These are phyloP conservation scores for Chlorocebus sabaeus DNA, from an alignment of 2,113 vertebrate genomes.

Conservation along the genomic window DNA sequence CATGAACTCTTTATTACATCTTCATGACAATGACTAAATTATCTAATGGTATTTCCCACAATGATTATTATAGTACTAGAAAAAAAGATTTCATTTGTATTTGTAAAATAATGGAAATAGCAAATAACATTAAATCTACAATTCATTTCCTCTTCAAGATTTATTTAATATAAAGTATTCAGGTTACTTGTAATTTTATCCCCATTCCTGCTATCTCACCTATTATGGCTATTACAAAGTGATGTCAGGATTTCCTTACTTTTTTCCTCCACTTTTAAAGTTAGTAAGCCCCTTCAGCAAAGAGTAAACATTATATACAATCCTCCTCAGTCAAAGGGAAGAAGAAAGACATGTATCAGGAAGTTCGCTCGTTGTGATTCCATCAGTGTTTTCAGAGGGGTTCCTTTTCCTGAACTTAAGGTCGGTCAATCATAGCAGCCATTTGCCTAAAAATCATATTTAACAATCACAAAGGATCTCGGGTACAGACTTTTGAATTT, in stretches of 20 bases:
- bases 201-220: not conserved
- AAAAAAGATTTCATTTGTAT: not conserved
- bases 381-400: not conserved
- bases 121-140: not conserved
- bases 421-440: not conserved
- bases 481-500: not conserved
- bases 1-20: not conserved
- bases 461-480: not conserved
- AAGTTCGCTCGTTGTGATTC: fast-evolving
- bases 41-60: not conserved
- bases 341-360: not conserved
- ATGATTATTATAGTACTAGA: not conserved
- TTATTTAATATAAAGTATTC: not conserved
- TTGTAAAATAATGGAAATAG: not conserved
- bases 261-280: not conserved
- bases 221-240: not conserved
- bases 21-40: not conserved
- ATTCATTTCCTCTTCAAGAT: not conserved
- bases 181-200: not conserved
- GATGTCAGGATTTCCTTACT: not conserved
- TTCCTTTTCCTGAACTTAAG: fast-evolving
- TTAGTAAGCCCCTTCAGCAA: not conserved
- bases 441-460: not conserved
- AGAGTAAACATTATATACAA: not conserved
- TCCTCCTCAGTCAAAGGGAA: not conserved